phyloP scores from a whole-genome alignment of 2,797 vertebrate species.

The Amblyraja radiata region DNA sequence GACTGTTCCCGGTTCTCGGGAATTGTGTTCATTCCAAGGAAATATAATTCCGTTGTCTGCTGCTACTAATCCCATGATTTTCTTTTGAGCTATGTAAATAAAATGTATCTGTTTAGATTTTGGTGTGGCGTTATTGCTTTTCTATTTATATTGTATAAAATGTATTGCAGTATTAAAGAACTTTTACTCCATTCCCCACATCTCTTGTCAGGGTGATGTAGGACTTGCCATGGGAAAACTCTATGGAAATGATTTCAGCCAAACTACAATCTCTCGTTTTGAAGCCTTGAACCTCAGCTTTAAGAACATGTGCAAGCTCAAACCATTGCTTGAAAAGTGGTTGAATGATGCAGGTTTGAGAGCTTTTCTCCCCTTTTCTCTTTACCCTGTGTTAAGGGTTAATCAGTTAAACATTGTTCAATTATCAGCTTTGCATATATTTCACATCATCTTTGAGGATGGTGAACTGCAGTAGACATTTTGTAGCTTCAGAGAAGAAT shows the following conservation, averaged over 20 bases:
- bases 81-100: no score
- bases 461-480: neutral
- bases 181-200: neutral
- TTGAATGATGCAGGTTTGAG: constrained; percentile 95
- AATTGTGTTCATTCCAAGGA: neutral
- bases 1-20: no score
- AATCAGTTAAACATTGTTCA: neutral
- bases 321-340: constrained; percentile 98
- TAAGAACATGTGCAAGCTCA: constrained; percentile 99
- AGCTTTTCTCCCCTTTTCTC: neutral
- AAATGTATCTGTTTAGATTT: neutral
- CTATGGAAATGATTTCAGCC: constrained; percentile 99
- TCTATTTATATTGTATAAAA: neutral
- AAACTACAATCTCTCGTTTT: constrained; percentile 99
- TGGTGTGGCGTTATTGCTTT: neutral
- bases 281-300: constrained; percentile 99
- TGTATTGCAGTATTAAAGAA: neutral
- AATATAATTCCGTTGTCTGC: neutral
- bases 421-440: neutral
- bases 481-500: neutral
- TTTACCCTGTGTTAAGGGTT: neutral
- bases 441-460: neutral
- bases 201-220: constrained; percentile 70
- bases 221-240: constrained; percentile 96
- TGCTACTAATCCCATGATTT: neutral